A percentile compares a stretch with the other conserved stretches of the same genome.
phyloP scores from a whole-genome alignment of 2,888 invertebrate genomes.

The Morpho achilles region DNA sequence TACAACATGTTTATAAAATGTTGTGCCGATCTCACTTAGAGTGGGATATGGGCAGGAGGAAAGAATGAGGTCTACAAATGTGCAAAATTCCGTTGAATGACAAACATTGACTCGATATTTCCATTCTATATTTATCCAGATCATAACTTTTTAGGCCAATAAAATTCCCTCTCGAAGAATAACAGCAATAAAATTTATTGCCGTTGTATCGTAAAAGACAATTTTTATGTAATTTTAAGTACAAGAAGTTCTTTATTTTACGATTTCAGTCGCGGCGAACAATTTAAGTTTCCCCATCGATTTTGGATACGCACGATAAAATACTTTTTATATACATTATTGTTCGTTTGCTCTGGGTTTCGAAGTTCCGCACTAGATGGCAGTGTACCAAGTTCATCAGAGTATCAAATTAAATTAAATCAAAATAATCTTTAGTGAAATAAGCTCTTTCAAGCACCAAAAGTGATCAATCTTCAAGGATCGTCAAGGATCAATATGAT shows the following conservation, averaged over 20 bases:
- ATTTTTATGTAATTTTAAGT: conserved; percentile 53
- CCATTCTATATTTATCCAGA: conserved; percentile 34
- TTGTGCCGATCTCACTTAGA: too few relatives aligned
- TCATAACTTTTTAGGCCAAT: conserved; percentile 41
- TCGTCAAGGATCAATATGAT: too few relatives aligned
- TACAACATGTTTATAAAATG: too few relatives aligned
- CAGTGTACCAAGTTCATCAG: too few relatives aligned
- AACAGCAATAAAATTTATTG: conserved; percentile 43
- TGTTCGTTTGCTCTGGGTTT: too few relatives aligned
- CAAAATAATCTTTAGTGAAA: too few relatives aligned
- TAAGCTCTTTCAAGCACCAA: too few relatives aligned
- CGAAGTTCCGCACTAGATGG: too few relatives aligned
- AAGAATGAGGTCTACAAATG: background rate
- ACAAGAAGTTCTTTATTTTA: conserved; percentile 39
- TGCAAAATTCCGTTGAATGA: conserved; percentile 13
- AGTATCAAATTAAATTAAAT: too few relatives aligned
- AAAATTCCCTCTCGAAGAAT: conserved; percentile 38
- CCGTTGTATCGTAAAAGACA: conserved; percentile 46
- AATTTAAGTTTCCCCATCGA: conserved; percentile 31
- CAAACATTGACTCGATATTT: conserved; percentile 12
- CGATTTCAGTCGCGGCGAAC: conserved; percentile 31
- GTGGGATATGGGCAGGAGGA: background rate
- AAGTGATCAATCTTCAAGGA: too few relatives aligned
- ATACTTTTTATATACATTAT: background rate
- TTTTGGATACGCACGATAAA: conserved; percentile 9